These are phyloP conservation scores for Sesamia inferens DNA, from an alignment of 2,888 invertebrate genomes.

Conservation along the genomic window DNA sequence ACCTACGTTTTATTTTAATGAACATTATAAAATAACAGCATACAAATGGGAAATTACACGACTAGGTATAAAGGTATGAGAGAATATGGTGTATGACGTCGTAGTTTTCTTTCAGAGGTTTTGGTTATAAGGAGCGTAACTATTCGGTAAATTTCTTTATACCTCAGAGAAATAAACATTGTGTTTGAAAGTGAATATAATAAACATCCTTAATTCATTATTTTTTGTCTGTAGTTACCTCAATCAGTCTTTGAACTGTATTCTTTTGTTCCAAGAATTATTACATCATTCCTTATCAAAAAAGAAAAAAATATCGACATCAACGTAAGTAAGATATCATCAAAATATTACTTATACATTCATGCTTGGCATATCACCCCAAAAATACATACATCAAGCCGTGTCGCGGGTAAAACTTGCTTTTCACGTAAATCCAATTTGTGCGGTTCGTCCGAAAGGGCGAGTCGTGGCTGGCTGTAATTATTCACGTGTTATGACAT, in stretches of 20 bases:
- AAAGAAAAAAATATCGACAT: conserved; percentile 52
- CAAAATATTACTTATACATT: conserved; percentile 61
- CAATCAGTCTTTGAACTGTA: conserved; percentile 22
- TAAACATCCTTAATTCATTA: conserved; percentile 10
- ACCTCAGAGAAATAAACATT: neutral
- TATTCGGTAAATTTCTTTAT: conserved; percentile 1
- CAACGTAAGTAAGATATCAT: conserved; percentile 64
- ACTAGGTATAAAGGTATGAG: conserved; percentile 15
- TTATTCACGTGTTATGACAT: conserved; percentile 90
- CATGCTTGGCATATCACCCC: conserved; percentile 62
- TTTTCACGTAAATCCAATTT: conserved; percentile 89
- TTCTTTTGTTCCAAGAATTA: conserved; percentile 39
- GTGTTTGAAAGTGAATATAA: neutral
- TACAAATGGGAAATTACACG: conserved; percentile 40
- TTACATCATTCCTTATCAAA: conserved; percentile 25
- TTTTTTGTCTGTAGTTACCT: too few species aligned
- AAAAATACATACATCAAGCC: conserved; percentile 78
- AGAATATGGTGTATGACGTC: conserved; percentile 13
- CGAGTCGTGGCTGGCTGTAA: conserved; percentile 87
- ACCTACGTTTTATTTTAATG: conserved; percentile 73
- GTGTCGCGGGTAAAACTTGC: conserved; percentile 82
- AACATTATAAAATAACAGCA: conserved; percentile 63
- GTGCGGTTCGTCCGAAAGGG: conserved; percentile 86
- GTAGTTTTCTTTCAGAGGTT: conserved; percentile 15
- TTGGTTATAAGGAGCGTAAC: neutral